phyloP scores from a whole-genome alignment of 2,113 vertebrate genomes.

The Galeopterus variegatus region DNA sequence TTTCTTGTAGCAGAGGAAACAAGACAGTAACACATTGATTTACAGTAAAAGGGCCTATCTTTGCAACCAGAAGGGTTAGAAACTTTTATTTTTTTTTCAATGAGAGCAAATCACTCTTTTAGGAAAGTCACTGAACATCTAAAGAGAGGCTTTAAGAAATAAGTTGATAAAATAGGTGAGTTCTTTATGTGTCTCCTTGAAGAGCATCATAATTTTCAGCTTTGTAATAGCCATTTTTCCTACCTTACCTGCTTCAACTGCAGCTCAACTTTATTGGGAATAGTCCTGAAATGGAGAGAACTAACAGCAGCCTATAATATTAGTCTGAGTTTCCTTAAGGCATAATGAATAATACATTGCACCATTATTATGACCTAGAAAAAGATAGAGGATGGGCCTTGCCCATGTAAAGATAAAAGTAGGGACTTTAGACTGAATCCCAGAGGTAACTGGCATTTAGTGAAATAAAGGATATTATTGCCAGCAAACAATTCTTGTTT shows the following conservation, averaged over 20 bases:
- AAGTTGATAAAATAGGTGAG: constrained; percentile 65
- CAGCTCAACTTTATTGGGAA: constrained; percentile 59
- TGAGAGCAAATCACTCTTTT: constrained; percentile 75
- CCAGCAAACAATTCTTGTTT: constrained; percentile 48
- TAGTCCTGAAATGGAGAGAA: constrained; percentile 40
- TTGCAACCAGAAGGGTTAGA: constrained; percentile 77
- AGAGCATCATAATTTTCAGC: constrained; percentile 68
- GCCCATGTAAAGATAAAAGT: neutral
- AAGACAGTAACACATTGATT: constrained; percentile 79
- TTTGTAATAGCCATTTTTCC: constrained; percentile 57
- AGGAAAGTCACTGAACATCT: constrained; percentile 71
- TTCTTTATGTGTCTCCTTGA: constrained; percentile 66
- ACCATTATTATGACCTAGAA: constrained; percentile 52
- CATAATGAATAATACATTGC: constrained; percentile 71
- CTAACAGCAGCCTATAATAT: constrained; percentile 46
- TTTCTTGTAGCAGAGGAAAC: constrained; percentile 65
- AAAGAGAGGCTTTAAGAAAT: constrained; percentile 79
- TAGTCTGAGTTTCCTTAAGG: constrained; percentile 30
- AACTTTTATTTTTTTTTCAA: constrained; percentile 64
- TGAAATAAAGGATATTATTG: constrained; percentile 68
- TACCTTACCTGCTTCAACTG: constrained; percentile 52
- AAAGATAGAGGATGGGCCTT: neutral
- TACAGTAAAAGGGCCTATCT: constrained; percentile 74
- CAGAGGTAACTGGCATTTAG: constrained; percentile 57
- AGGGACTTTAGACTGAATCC: constrained; percentile 44